These are phyloP conservation scores for Oryzias javanicus DNA, from an alignment of 2,113 vertebrate species.

Conservation along the genomic window DNA sequence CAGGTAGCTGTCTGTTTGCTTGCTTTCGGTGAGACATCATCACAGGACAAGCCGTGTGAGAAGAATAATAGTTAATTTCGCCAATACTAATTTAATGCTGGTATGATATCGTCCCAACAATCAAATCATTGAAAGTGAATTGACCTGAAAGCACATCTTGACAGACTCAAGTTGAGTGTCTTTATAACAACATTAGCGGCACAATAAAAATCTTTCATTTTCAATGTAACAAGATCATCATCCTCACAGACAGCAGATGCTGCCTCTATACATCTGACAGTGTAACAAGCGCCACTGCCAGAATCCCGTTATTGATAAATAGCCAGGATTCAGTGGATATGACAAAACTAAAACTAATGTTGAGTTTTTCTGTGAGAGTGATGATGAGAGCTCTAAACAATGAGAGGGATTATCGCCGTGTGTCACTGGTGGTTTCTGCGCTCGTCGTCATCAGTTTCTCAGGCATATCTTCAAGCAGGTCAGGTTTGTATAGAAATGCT, in stretches of 20 bases:
- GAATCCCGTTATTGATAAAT: constrained; percentile 26
- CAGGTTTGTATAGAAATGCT: neutral
- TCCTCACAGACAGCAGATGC: constrained; percentile 8
- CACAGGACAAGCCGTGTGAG: neutral
- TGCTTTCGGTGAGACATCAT: constrained; percentile 4
- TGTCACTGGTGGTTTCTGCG: neutral
- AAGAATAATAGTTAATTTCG: constrained; percentile 6
- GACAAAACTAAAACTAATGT: neutral
- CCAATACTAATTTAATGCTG: constrained; percentile 29
- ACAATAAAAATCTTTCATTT: constrained; percentile 25
- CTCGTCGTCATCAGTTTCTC: constrained; percentile 3
- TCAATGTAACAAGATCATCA: constrained; percentile 33
- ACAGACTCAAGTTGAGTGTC: constrained; percentile 28
- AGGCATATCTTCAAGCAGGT: neutral
- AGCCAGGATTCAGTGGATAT: constrained; percentile 17
- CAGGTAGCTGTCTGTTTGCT: constrained; percentile 1
- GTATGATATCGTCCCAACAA: constrained; percentile 17
- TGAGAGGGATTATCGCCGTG: constrained; percentile 3
- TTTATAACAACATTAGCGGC: constrained; percentile 21
- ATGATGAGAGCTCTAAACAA: constrained; percentile 14
- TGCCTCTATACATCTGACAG: constrained; percentile 6
- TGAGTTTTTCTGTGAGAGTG: constrained; percentile 5
- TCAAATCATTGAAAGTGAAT: constrained; percentile 22
- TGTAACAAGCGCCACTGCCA: constrained; percentile 30
- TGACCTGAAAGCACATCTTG: constrained; percentile 31